Evolutionary conservation across 2,797 vertebrate species (phyloP).

Genomic region (Acanthurus leucopareius): DNA sequence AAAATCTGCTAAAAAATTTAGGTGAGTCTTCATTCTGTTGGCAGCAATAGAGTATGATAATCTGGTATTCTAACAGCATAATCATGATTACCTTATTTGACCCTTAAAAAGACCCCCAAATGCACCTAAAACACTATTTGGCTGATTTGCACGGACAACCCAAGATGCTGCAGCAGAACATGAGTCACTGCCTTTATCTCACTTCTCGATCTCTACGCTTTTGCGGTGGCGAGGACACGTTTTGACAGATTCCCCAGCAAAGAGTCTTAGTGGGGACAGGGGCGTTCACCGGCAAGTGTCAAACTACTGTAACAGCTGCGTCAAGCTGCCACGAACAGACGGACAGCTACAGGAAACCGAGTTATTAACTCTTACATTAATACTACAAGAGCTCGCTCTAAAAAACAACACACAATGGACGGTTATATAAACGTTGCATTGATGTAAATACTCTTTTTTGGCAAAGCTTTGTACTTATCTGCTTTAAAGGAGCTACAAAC

Average conservation of each 20-base stretch:
- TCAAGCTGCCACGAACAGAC: slow-evolving; percentile 6
- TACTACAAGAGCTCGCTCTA: neutral
- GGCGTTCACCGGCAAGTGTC: slow-evolving; percentile 83
- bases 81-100: slow-evolving; percentile 8
- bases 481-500: fast-evolving
- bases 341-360: neutral
- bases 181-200: neutral
- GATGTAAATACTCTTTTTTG: fast-evolving
- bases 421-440: fast-evolving
- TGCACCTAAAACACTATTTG: neutral
- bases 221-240: slow-evolving; percentile 54
- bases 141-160: no score
- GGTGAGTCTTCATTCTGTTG: neutral
- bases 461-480: fast-evolving
- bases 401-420: no score
- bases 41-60: neutral
- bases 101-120: neutral
- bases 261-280: slow-evolving; percentile 68
- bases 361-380: neutral
- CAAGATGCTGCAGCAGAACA: neutral
- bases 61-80: neutral
- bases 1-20: neutral
- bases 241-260: slow-evolving; percentile 80
- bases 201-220: slow-evolving; percentile 4
- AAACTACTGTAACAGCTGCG: slow-evolving; percentile 53